Conservation (phyloP, 2,888 invertebrate genomes). For the Chironomus tentans region DNA sequence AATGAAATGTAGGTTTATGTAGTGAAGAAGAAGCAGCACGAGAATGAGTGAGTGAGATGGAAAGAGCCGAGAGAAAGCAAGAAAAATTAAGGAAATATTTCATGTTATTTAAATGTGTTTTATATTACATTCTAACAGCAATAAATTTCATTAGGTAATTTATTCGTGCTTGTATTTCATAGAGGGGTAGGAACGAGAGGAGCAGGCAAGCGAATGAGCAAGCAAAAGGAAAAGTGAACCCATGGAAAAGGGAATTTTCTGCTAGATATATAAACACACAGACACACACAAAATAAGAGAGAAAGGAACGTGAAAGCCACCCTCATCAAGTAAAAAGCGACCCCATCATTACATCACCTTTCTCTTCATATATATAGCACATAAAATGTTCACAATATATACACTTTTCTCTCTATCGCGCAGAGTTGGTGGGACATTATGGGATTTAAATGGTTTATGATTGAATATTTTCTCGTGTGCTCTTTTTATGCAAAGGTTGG, state of each 20-base stretch:
- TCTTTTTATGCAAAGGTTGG: background rate
- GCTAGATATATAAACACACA: background rate
- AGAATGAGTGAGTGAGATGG: background rate
- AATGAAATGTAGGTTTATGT: no score
- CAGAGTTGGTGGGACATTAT: no score
- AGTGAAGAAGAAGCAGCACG: background rate
- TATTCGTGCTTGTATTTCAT: constrained; percentile 21
- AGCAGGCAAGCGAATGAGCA: background rate
- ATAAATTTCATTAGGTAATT: constrained; percentile 25
- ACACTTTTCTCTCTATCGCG: background rate
- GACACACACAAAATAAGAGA: no score
- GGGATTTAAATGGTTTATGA: no score
- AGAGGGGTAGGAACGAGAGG: constrained; percentile 1
- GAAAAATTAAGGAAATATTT: constrained; percentile 23
- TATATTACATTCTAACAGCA: constrained; percentile 25
- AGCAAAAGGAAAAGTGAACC: background rate
- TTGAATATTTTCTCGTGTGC: background rate
- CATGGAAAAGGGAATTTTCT: background rate
- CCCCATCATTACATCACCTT: constrained; percentile 27
- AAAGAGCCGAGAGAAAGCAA: background rate
- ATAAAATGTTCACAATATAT: background rate
- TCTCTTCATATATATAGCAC: background rate
- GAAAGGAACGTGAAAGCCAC: constrained; percentile 11
- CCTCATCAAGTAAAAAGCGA: constrained; percentile 18
- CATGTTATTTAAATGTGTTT: constrained; percentile 26